Conservation (phyloP, 53 echinoderm and acorn worm genomes). For the Echinarachnius parma region DNA sequence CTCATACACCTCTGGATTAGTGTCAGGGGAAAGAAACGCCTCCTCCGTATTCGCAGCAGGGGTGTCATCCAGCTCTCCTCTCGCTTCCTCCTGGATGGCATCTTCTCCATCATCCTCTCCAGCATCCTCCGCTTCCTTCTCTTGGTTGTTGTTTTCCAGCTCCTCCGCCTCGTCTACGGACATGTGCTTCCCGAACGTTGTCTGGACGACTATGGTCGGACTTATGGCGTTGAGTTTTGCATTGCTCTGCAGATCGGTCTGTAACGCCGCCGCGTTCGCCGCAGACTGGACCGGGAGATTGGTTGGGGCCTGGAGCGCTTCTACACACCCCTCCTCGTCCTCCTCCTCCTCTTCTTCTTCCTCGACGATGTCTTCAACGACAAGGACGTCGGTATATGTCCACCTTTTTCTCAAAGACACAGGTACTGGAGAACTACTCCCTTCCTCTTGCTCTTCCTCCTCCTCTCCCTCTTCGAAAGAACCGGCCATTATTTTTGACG, state of each 20-base stretch:
- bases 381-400: constrained; percentile 6
- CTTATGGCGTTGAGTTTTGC: not conserved
- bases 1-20: constrained; percentile 13
- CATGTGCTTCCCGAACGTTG: constrained; percentile 19
- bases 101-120: not conserved
- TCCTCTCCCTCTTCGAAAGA: constrained; percentile 23
- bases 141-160: not conserved
- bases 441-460: constrained; percentile 2
- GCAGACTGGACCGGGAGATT: constrained; percentile 1
- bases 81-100: constrained; percentile 8
- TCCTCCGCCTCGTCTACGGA: constrained; percentile 13
- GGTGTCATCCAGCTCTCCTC: not conserved
- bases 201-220: constrained; percentile 31
- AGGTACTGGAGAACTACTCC: not conserved
- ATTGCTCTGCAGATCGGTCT: not conserved
- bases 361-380: constrained; percentile 39
- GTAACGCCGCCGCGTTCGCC: not conserved
- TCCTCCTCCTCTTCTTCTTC: constrained; percentile 11
- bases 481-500: constrained; percentile 4
- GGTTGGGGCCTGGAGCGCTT: not conserved
- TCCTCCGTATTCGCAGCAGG: no score
- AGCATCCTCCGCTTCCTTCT: not conserved
- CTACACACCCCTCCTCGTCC: not conserved
- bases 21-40: constrained; percentile 9
- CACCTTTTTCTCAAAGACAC: constrained; percentile 3